Evolutionary conservation across 2,113 vertebrate genomes (phyloP).

Genomic region (Epinephelus moara): DNA sequence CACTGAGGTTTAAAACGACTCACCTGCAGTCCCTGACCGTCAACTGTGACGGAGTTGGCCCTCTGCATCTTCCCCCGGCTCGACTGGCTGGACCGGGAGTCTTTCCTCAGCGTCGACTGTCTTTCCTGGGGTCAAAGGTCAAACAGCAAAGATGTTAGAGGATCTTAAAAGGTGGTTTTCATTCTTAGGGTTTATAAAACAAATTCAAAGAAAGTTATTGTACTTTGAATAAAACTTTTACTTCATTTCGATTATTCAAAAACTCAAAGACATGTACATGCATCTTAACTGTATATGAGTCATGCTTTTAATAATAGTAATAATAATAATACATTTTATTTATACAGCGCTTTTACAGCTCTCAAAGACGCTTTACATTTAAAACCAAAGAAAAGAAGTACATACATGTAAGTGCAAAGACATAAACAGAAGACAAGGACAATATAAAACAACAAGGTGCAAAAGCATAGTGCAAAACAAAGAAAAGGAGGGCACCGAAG

Average conservation of each 20-base stretch:
- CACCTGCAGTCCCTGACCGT: constrained; percentile 96
- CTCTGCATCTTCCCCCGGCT: constrained; percentile 93
- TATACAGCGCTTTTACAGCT: no score
- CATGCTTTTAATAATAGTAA: background rate
- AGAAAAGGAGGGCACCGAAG: no score
- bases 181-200: background rate
- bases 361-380: no score
- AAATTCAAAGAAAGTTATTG: background rate
- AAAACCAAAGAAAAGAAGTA: no score
- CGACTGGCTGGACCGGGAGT: constrained; percentile 88
- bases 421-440: no score
- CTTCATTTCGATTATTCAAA: background rate
- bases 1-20: background rate
- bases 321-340: no score
- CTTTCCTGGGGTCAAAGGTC: constrained; percentile 86
- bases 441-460: no score
- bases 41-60: constrained; percentile 93
- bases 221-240: background rate
- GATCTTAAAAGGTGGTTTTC: no score
- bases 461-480: no score
- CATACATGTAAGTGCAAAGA: no score
- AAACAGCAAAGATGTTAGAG: background rate
- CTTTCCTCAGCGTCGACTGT: constrained; percentile 91
- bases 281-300: background rate
- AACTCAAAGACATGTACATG: background rate